phyloP scores from a whole-genome alignment of 2,113 vertebrate genomes.

The Halichoeres trimaculatus region DNA sequence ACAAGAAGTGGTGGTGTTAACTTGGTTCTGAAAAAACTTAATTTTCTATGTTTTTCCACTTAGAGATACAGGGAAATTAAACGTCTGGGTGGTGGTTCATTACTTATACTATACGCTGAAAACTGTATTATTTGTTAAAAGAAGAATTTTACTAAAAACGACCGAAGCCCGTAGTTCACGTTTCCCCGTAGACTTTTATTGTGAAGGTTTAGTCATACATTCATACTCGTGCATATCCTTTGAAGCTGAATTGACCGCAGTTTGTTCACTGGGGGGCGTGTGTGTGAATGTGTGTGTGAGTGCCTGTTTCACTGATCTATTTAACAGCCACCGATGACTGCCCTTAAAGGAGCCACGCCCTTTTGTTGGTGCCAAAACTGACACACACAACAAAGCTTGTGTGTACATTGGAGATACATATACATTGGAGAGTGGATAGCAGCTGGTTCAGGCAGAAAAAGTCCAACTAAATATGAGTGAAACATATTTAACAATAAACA shows the following conservation, averaged over 20 bases:
- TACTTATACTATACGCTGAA: too few species aligned
- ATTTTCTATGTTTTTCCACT: too few species aligned
- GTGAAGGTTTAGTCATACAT: slow-evolving; percentile 45
- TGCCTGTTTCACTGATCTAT: slow-evolving; percentile 60
- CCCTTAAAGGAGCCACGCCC: slow-evolving; percentile 76
- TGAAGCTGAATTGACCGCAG: slow-evolving; percentile 19
- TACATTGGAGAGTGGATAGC: neutral
- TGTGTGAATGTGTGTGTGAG: neutral
- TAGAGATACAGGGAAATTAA: too few species aligned
- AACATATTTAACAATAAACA: too few species aligned
- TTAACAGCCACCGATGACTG: slow-evolving; percentile 58
- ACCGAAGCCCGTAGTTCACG: neutral
- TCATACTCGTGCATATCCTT: neutral
- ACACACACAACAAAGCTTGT: slow-evolving; percentile 18
- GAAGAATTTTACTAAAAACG: too few species aligned
- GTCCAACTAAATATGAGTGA: too few species aligned
- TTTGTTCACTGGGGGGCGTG: slow-evolving; percentile 36
- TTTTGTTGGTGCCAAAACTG: slow-evolving; percentile 58
- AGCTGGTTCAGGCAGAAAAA: neutral
- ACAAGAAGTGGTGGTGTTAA: too few species aligned
- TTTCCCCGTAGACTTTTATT: slow-evolving; percentile 45
- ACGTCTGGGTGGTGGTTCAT: too few species aligned
- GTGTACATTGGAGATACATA: slow-evolving; percentile 7
- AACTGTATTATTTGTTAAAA: neutral
- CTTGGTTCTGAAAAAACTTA: too few species aligned